Percentiles rank a stretch among this genome's conserved stretches.
Conservation (phyloP, 2,113 vertebrate genomes). For the Montifringilla adamsi region DNA sequence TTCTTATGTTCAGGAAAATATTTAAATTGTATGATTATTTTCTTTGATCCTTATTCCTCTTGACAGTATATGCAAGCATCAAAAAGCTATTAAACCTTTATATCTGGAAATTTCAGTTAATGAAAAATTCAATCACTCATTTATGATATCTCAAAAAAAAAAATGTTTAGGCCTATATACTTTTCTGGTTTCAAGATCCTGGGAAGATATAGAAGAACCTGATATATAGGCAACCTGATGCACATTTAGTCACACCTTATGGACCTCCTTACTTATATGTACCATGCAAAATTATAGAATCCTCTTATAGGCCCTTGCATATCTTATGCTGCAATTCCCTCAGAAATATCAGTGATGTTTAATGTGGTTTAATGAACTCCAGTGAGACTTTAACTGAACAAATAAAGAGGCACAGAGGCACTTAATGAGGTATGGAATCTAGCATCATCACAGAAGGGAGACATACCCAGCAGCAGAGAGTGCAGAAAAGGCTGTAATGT, state of each 20-base stretch:
- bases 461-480: background rate
- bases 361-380: constrained; percentile 10
- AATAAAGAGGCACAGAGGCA: background rate
- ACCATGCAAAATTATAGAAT: background rate
- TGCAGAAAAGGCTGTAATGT: background rate
- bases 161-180: background rate
- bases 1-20: background rate
- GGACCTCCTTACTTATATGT: background rate
- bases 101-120: background rate
- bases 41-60: background rate
- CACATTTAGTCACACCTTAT: background rate
- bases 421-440: background rate
- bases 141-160: background rate
- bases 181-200: background rate
- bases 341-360: background rate
- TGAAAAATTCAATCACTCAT: background rate
- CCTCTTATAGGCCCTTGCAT: background rate
- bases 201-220: background rate
- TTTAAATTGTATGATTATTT: background rate
- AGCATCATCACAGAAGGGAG: background rate
- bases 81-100: background rate
- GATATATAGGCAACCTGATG: background rate
- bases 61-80: background rate
- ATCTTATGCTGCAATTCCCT: background rate
- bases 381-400: background rate